These are phyloP conservation scores for Caenorhabditis remanei DNA, from an alignment of 1,140 invertebrate species.

Conservation along the genomic window DNA sequence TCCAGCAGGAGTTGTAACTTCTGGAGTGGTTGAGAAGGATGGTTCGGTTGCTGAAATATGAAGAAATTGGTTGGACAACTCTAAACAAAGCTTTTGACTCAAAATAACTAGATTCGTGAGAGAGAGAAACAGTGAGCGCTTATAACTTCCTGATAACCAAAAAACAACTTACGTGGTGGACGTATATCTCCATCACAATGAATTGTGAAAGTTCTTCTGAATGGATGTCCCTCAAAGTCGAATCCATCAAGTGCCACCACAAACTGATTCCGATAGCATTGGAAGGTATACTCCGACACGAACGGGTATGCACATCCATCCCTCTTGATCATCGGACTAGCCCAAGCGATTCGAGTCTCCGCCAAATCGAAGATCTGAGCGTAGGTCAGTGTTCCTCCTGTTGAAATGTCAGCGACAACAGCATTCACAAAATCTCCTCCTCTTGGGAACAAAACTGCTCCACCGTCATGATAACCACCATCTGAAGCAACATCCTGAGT, in stretches of 20 bases:
- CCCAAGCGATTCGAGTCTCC: conserved; percentile 62
- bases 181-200: conserved; percentile 61
- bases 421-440: conserved; percentile 52
- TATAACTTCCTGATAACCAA: too few relatives aligned
- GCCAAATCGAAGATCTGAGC: conserved; percentile 60
- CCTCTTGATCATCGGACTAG: conserved; percentile 60
- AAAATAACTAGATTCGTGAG: too few relatives aligned
- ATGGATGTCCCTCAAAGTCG: conserved; percentile 62
- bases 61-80: background rate
- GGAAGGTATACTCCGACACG: conserved; percentile 58
- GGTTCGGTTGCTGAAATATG: conserved; percentile 18
- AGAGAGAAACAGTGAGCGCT: too few relatives aligned
- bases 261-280: conserved; percentile 57
- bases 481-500: conserved; percentile 59
- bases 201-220: conserved; percentile 61
- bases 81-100: background rate
- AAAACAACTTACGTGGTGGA: background rate
- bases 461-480: conserved; percentile 54
- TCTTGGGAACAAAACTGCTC: conserved; percentile 45
- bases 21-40: background rate
- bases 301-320: conserved; percentile 60
- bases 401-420: conserved; percentile 45
- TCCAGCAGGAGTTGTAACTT: background rate
- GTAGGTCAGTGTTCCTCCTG: conserved; percentile 54
- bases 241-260: conserved; percentile 62